Evolutionary conservation across 2,797 vertebrate genomes (phyloP), one percentile per base, ranked within the genome.

Genomic region (Hyperoplus lanceolatus): DNA sequence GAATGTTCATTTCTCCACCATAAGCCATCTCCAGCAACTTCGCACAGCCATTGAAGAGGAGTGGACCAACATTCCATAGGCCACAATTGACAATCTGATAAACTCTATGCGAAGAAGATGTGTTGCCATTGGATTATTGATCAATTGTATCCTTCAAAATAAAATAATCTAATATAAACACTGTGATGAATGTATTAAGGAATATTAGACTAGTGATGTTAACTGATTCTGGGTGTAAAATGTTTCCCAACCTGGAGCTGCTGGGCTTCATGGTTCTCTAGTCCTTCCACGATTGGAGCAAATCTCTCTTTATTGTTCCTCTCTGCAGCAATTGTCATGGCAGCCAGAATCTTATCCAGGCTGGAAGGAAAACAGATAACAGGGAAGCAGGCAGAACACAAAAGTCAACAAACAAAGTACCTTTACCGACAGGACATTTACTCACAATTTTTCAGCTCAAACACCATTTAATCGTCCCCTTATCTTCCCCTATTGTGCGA

Each of bases 261-360:
- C 80, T 99, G 95, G 68, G 95, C 96, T 88, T 99, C 98, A 0
- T 99, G 97, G 92, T 98, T 99, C 93, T 99, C 96, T 88, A 99
- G 91, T 77, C 98, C 98, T 87, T 99, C 98, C 42, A 99, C 97
- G 75, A 99, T 98, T 56, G 96, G 90, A 75, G 97, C 95, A 89
- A 99, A 99, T 45, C 97, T 96, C 76, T 99, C 98, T 90, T 95
- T 97, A 66, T 95, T 97, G 93, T 97, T 97, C 88, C 95, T 96
- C 90, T 99, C 98, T 41, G 98, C 97, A 85, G 97, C 97, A 63
- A 97, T 96, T 53, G 97, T 99, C 94, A 99, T 99, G 85, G 98
- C 98, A 88, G 95, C 97, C 82, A 99, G 94, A 90, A 99, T 96
- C 94, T 97, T 99, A 90, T 99, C 98, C 89, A 99, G 89, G 58